These are phyloP conservation scores for Athene cunicularia DNA, from an alignment of 2,113 vertebrate species.

Conservation along the genomic window DNA sequence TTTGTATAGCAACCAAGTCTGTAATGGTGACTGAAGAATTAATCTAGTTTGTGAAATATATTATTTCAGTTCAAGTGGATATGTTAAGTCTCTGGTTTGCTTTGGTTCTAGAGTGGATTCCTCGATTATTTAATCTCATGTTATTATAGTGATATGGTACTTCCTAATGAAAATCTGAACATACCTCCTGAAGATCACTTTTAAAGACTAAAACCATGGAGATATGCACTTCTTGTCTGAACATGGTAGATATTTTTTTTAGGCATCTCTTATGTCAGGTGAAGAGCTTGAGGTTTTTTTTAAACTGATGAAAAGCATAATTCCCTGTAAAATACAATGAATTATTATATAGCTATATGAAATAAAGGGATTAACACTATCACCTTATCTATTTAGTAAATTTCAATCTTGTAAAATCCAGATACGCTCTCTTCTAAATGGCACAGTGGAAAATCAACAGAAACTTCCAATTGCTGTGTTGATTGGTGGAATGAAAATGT, in stretches of 20 bases:
- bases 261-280: background rate
- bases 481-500: background rate
- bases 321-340: background rate
- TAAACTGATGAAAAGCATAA: background rate
- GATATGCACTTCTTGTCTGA: background rate
- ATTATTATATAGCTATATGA: background rate
- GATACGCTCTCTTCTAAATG: background rate
- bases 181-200: background rate
- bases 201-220: background rate
- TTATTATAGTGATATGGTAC: slow-evolving; percentile 7
- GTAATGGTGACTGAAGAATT: background rate
- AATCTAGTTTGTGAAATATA: background rate
- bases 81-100: background rate
- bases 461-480: background rate
- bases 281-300: background rate
- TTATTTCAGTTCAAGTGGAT: background rate
- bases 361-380: background rate
- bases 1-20: background rate
- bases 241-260: background rate
- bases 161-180: slow-evolving; percentile 16
- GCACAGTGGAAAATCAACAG: background rate
- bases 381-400: background rate
- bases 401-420: background rate
- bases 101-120: background rate
- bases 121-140: slow-evolving; percentile 16